A percentile compares a stretch with the other conserved stretches of the same genome.
These are phyloP conservation scores for Mactra quadrangularis DNA, from an alignment of 1,140 invertebrate genomes.

Conservation along the genomic window DNA sequence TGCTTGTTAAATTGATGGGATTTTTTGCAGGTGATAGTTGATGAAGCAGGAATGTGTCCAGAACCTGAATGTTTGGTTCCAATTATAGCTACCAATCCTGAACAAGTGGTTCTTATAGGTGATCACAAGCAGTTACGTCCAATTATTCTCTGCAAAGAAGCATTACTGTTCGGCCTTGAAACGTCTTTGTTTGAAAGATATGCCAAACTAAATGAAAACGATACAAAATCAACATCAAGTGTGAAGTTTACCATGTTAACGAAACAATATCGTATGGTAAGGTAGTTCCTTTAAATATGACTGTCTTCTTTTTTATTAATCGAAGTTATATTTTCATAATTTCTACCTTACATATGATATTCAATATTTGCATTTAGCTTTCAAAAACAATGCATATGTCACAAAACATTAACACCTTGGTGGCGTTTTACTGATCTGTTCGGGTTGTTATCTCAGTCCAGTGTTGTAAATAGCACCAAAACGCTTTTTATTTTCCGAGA, in stretches of 20 bases:
- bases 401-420: too few species aligned
- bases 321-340: too few species aligned
- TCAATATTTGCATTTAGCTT: too few species aligned
- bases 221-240: too few species aligned
- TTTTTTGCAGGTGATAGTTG: slow-evolving; percentile 77
- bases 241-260: slow-evolving; percentile 64
- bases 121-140: slow-evolving; percentile 80
- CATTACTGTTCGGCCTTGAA: slow-evolving; percentile 74
- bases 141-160: slow-evolving; percentile 72
- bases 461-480: too few species aligned
- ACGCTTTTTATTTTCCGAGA: too few species aligned
- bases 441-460: too few species aligned
- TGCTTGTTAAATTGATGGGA: too few species aligned
- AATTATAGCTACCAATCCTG: slow-evolving; percentile 72
- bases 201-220: slow-evolving; percentile 22
- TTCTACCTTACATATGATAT: too few species aligned
- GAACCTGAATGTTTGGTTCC: slow-evolving; percentile 79
- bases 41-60: slow-evolving; percentile 80
- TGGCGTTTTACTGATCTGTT: too few species aligned
- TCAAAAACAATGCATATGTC: too few species aligned
- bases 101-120: slow-evolving; percentile 81
- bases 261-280: slow-evolving; percentile 81
- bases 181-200: slow-evolving; percentile 80
- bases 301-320: too few species aligned
- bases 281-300: neutral